Evolutionary conservation across 2,797 vertebrate genomes (phyloP), one percentile per base, ranked within the genome.

Genomic region (Scyliorhinus canicula): DNA sequence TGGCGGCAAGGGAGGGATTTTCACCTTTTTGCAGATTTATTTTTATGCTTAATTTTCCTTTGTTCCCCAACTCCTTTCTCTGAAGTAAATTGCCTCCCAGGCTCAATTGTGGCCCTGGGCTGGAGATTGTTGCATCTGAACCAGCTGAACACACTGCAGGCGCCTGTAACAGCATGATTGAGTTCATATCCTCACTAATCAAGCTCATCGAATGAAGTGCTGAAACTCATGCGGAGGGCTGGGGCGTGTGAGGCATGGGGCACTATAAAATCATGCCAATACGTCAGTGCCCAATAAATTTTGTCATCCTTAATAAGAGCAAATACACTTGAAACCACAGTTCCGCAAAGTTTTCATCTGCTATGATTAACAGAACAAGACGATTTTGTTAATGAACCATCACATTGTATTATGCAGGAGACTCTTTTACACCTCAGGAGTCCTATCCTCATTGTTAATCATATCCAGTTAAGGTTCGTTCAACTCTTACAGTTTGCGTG

Each of bases 381-480:
- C 44, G 63, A 93, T 67, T 47, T 93, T 93, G 44, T 93, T 93
- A 69, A 93, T 69, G 63, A 93, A 93, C 91, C 91, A 28, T 69
- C 91, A 93, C 35, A 93, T 69, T 50, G 28, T 69, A 69, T 67
- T 67, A 69, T 50, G 31, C 40, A 69, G 60, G 65, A 93, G 91
- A 11, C 44, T 47, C 65, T 93, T 26, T 69, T 47, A 67, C 63
- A 69, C 65, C 55, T 90, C 86, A 60, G 86, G 86, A 90, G 16
- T 60, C 86, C 60, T 90, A 90, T 60, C 55, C 55, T 90, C 35
- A 9, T 50, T 69, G 63, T 67, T 93, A 69, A 93, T 93, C 65
- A 71, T 67, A 93, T 93, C 90, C 91, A 93, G 63, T 93, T 93
- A 69, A 69, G 91, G 91, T 93, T 93, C 65, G 47, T 93, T 69